Base-by-base conservation (phyloP, 2,113 vertebrate genomes). In the Pseudolaguvia tuberculata region DNA sequence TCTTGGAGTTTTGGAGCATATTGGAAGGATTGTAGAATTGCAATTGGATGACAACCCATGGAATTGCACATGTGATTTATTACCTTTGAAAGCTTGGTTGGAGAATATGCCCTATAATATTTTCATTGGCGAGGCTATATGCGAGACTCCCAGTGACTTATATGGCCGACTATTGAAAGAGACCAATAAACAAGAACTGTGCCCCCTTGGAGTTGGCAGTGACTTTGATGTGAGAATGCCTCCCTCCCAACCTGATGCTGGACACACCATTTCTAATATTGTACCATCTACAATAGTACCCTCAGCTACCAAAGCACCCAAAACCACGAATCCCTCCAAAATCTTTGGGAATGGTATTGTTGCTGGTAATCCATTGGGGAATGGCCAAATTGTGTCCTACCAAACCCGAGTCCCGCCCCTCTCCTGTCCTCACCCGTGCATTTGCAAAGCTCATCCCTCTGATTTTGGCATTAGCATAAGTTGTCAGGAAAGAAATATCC, bases 41-140 rank as follows among this genome's bases (percentile, higher is more conserved):
- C 97, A 99, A 78, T 85, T 99, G 79, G 97, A 98, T 68, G 97
- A 99, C 88, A 99, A 99, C 83, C 97, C 97, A 55, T 99, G 97
- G 97, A 98, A 98, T 87, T 99, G 97, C 84, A 97, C 96, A 48
- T 99, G 97, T 87, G 96, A 98, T 87, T 88, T 99, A 85, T 89
- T 97, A 74, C 95, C 97, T 75, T 90, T 99, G 58, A 98, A 98
- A 87, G 94, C 96, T 0, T 99, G 97, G 97, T 84, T 99, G 85
- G 97, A 99, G 89, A 99, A 99, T 82, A 99, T 99, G 97, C 97
- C 97, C 80, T 99, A 99, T 77, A 97, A 95, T 75, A 98, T 99
- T 87, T 97, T 97, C 84, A 98, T 99, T 18, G 97, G 97, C 1
- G 97, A 99, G 84, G 96, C 97, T 57, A 96, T 98, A 82, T 99